Percentiles rank a stretch among this genome's conserved stretches.
Conservation (phyloP, 37 sponge, comb jelly and placozoan species). For the Spongia lamella region DNA sequence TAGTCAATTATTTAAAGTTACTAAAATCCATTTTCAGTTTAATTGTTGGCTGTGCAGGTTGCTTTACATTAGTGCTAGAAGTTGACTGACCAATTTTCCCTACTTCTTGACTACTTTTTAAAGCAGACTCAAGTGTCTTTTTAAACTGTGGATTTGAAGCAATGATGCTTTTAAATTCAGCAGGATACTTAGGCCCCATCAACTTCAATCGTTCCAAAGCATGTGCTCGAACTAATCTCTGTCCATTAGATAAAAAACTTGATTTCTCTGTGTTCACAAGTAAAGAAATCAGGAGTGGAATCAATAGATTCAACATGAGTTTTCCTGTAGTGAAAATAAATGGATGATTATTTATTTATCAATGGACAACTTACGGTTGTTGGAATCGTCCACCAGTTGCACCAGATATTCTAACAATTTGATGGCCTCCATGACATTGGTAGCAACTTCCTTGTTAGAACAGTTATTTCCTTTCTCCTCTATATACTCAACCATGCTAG, state of each 20-base stretch:
- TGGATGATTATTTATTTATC: background rate
- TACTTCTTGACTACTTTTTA: constrained; percentile 24
- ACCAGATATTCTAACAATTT: constrained; percentile 49
- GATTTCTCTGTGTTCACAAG: constrained; percentile 6
- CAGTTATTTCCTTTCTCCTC: constrained; percentile 1
- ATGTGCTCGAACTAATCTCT: constrained; percentile 34
- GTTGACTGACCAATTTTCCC: background rate
- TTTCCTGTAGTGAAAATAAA: constrained; percentile 23
- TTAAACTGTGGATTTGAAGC: constrained; percentile 49
- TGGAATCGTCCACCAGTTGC: constrained; percentile 11
- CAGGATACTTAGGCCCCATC: constrained; percentile 79
- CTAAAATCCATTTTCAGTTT: constrained; percentile 87
- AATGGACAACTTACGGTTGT: constrained; percentile 6
- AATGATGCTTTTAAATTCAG: constrained; percentile 66
- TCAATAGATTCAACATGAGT: constrained; percentile 43
- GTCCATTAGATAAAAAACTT: background rate
- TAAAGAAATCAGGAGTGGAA: constrained; percentile 60
- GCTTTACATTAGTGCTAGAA: background rate
- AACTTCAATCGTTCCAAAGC: constrained; percentile 51
- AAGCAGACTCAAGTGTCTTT: constrained; percentile 71
- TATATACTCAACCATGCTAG: constrained; percentile 43
- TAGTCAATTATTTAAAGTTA: constrained; percentile 57
- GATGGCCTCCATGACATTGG: constrained; percentile 36
- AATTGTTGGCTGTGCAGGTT: constrained; percentile 58
- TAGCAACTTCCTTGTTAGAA: background rate